phyloP scores from a whole-genome alignment of 1,140 invertebrate genomes.

The Centruroides sculpturatus region DNA sequence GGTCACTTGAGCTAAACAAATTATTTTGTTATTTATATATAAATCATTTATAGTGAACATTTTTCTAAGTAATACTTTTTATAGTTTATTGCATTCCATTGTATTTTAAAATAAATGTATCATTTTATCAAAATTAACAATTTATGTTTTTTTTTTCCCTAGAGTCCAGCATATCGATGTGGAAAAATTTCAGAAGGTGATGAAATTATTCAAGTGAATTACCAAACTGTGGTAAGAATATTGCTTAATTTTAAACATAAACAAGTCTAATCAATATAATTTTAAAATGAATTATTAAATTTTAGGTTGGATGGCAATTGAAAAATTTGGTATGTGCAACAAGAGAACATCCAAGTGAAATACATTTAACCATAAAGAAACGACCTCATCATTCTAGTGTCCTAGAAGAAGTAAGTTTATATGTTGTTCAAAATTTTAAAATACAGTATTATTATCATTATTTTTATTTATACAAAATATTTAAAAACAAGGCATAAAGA shows the following conservation, averaged over 20 bases:
- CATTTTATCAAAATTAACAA: too few species aligned
- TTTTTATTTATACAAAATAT: too few species aligned
- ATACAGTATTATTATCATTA: too few species aligned
- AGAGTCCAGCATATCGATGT: constrained; percentile 44
- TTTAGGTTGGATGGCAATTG: constrained; percentile 59
- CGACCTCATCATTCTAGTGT: constrained; percentile 65
- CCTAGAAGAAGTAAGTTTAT: constrained; percentile 49
- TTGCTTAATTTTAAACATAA: background rate
- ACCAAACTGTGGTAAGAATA: constrained; percentile 61
- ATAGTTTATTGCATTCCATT: too few species aligned
- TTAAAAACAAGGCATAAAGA: too few species aligned
- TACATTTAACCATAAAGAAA: constrained; percentile 68
- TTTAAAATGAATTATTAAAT: background rate
- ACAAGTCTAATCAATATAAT: background rate
- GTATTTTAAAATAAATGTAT: too few species aligned
- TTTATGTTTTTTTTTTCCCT: background rate
- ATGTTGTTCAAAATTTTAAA: too few species aligned
- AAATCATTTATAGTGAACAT: too few species aligned
- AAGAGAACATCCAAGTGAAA: constrained; percentile 60
- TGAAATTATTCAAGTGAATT: constrained; percentile 83
- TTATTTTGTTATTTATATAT: too few species aligned
- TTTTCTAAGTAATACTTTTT: too few species aligned
- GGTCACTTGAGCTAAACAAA: too few species aligned
- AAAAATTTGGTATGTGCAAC: constrained; percentile 63
- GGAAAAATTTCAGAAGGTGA: constrained; percentile 83